Evolutionary conservation across 2,113 vertebrate genomes (phyloP).

Genomic region (Ceratotherium simum): DNA sequence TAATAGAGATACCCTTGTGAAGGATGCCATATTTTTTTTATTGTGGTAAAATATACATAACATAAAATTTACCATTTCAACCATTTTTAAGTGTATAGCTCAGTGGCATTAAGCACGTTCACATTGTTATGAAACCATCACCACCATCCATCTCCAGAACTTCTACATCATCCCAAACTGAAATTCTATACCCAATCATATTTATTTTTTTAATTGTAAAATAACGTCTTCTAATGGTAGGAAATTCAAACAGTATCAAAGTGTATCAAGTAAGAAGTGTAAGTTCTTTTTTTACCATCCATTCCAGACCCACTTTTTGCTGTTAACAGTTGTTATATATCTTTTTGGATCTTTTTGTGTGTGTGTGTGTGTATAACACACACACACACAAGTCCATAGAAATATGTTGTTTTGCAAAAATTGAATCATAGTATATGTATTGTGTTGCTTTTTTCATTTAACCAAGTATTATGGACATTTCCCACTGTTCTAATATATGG

Average conservation of each 20-base stretch:
- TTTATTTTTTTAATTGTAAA: not conserved
- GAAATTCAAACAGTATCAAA: not conserved
- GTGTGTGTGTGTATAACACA: not conserved
- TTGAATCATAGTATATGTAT: not conserved
- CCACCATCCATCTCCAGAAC: not conserved
- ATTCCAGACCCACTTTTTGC: not conserved
- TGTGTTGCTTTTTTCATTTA: not conserved
- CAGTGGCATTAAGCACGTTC: not conserved
- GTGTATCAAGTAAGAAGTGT: not conserved
- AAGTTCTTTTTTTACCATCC: not conserved
- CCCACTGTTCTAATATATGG: not conserved
- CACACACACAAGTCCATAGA: not conserved
- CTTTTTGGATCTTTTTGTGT: not conserved
- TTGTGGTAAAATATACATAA: not conserved
- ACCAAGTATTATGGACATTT: not conserved
- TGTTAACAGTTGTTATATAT: not conserved
- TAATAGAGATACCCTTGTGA: not conserved
- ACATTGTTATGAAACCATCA: no score
- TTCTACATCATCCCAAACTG: not conserved
- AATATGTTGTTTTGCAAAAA: conserved; percentile 21
- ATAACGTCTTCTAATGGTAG: not conserved
- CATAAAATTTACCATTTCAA: not conserved
- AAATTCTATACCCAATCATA: not conserved
- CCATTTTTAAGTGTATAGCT: not conserved
- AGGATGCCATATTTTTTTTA: not conserved